Percentiles rank a stretch among this genome's conserved stretches.
These are phyloP conservation scores for Drosophila borealis DNA, from an alignment of 2,888 invertebrate genomes.

Conservation along the genomic window DNA sequence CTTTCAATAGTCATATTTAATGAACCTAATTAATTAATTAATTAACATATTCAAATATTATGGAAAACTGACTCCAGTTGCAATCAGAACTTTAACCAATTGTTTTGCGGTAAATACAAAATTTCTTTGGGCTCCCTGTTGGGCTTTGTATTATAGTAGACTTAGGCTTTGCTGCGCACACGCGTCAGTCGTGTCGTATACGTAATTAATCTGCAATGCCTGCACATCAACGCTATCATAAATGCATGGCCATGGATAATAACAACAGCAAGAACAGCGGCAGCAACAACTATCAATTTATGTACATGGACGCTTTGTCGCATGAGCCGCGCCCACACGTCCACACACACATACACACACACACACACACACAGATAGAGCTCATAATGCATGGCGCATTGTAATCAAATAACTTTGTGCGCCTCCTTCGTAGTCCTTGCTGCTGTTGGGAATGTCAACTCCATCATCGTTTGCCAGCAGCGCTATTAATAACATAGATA, in stretches of 20 bases:
- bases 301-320: slow-evolving; percentile 22
- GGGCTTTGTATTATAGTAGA: slow-evolving; percentile 1
- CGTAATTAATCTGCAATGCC: slow-evolving; percentile 55
- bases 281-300: slow-evolving; percentile 38
- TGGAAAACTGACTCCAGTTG: neutral
- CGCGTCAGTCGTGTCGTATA: slow-evolving; percentile 27
- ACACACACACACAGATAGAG: slow-evolving; percentile 10
- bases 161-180: neutral
- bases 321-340: slow-evolving; percentile 20
- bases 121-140: slow-evolving; percentile 6
- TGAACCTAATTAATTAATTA: slow-evolving; percentile 2
- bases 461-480: slow-evolving; percentile 72
- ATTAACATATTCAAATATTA: neutral
- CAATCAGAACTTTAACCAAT: neutral
- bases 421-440: slow-evolving; percentile 23
- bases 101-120: neutral
- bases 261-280: slow-evolving; percentile 20
- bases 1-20: neutral
- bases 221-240: slow-evolving; percentile 56
- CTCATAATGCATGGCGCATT: slow-evolving; percentile 41
- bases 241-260: slow-evolving; percentile 45
- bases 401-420: slow-evolving; percentile 66
- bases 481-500: slow-evolving; percentile 79
- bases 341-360: slow-evolving; percentile 1
- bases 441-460: slow-evolving; percentile 36